These are phyloP conservation scores for Tenebrio molitor DNA, from an alignment of 1,140 invertebrate genomes.

Conservation along the genomic window DNA sequence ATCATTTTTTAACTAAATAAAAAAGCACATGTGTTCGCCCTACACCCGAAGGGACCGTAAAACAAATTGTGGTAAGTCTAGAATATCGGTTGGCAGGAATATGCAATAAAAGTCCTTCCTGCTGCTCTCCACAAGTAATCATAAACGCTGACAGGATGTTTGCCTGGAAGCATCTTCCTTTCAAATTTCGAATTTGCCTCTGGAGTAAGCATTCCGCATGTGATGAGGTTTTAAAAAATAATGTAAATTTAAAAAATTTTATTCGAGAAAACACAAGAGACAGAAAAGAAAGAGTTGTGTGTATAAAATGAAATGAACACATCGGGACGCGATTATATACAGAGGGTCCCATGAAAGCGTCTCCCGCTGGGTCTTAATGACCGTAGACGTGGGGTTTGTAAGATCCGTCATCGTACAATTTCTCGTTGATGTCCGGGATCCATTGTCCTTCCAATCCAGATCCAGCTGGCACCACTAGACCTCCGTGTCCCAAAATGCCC, in stretches of 20 bases:
- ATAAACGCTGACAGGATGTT: not conserved
- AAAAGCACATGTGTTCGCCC: not conserved
- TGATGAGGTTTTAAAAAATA: slow-evolving; percentile 6
- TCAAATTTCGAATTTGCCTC: too few species aligned
- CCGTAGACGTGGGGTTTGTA: slow-evolving; percentile 56
- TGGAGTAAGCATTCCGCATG: too few species aligned
- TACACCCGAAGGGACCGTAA: not conserved
- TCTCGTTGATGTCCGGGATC: slow-evolving; percentile 56
- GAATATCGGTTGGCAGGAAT: not conserved
- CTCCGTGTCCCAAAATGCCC: slow-evolving; percentile 11
- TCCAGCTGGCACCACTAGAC: slow-evolving; percentile 39
- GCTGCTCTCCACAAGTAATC: not conserved
- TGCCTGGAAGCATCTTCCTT: not conserved
- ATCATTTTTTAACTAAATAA: not conserved
- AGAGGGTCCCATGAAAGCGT: not conserved
- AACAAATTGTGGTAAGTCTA: slow-evolving; percentile 13
- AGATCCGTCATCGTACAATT: slow-evolving; percentile 60
- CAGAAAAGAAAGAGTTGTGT: not conserved
- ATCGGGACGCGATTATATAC: slow-evolving; percentile 12
- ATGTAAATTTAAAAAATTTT: not conserved
- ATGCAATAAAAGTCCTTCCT: not conserved
- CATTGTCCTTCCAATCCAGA: slow-evolving; percentile 60
- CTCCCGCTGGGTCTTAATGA: slow-evolving; percentile 13
- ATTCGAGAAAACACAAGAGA: slow-evolving; percentile 7
- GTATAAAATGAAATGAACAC: slow-evolving; percentile 18